Evolutionary conservation across 2,113 vertebrate genomes (phyloP).

Genomic region (Eptesicus fuscus): DNA sequence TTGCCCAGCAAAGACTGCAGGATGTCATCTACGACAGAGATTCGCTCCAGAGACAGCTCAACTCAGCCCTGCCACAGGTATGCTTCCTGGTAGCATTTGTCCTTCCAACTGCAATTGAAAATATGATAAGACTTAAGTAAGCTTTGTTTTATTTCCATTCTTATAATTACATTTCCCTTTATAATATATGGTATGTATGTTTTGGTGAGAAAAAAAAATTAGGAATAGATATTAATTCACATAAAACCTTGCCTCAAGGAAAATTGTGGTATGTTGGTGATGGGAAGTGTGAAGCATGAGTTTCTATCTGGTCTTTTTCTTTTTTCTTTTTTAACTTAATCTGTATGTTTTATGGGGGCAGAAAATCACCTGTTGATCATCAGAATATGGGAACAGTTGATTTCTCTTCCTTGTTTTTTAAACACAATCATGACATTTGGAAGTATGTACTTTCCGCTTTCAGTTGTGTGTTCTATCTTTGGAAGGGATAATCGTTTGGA

Average conservation of each 20-base stretch:
- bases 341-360: background rate
- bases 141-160: background rate
- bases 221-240: background rate
- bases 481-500: background rate
- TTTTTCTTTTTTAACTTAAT: background rate
- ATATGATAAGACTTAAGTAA: background rate
- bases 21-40: conserved; percentile 98
- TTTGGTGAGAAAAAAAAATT: background rate
- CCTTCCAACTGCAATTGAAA: background rate
- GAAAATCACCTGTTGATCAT: background rate
- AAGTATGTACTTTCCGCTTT: conserved; percentile 21
- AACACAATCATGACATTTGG: background rate
- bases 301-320: background rate
- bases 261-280: background rate
- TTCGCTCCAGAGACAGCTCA: conserved; percentile 97
- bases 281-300: background rate
- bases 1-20: conserved; percentile 96
- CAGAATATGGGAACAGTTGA: background rate
- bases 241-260: background rate
- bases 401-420: conserved; percentile 3
- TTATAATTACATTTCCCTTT: background rate
- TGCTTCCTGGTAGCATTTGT: background rate
- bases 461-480: background rate
- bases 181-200: background rate
- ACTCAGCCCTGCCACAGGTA: conserved; percentile 98